A percentile compares a stretch with the other conserved stretches of the same genome.
Evolutionary conservation across 2,797 vertebrate species (phyloP).

Genomic region (Ambastaia sidthimunki): DNA sequence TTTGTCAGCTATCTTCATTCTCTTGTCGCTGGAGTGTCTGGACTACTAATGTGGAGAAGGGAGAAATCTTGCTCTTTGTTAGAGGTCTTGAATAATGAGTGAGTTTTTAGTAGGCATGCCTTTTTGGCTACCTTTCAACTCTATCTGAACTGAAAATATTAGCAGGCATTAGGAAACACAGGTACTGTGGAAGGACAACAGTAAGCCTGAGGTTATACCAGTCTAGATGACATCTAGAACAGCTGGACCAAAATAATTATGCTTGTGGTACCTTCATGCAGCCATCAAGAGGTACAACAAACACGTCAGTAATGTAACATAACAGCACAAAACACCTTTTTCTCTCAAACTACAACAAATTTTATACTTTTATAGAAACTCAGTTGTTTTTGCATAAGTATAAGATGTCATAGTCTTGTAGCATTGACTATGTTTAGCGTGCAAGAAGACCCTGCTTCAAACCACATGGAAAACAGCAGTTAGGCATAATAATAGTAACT

Average conservation of each 20-base stretch:
- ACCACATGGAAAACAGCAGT: too few species aligned
- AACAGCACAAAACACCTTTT: neutral
- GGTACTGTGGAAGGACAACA: slow-evolving; percentile 1
- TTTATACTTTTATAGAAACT: neutral
- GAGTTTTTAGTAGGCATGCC: slow-evolving; percentile 21
- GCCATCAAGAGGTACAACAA: neutral
- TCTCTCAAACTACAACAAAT: neutral
- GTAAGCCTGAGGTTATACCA: slow-evolving; percentile 15
- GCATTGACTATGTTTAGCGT: too few species aligned
- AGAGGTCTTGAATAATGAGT: slow-evolving; percentile 16
- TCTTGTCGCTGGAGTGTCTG: slow-evolving; percentile 28
- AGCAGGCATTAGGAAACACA: slow-evolving; percentile 19
- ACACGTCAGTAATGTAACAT: neutral
- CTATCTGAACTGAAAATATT: slow-evolving; percentile 20
- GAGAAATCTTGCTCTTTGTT: slow-evolving; percentile 23
- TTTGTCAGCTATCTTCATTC: slow-evolving; percentile 32
- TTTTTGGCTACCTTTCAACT: slow-evolving; percentile 33
- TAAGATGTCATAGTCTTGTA: too few species aligned
- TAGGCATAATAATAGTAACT: too few species aligned
- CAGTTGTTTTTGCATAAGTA: too few species aligned
- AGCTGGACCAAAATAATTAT: slow-evolving; percentile 16
- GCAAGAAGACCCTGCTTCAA: too few species aligned
- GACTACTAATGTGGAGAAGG: slow-evolving; percentile 34
- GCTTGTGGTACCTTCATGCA: neutral
- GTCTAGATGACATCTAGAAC: neutral